Conservation (phyloP, 2,797 vertebrate genomes). For the Pogoniulus pusillus region DNA sequence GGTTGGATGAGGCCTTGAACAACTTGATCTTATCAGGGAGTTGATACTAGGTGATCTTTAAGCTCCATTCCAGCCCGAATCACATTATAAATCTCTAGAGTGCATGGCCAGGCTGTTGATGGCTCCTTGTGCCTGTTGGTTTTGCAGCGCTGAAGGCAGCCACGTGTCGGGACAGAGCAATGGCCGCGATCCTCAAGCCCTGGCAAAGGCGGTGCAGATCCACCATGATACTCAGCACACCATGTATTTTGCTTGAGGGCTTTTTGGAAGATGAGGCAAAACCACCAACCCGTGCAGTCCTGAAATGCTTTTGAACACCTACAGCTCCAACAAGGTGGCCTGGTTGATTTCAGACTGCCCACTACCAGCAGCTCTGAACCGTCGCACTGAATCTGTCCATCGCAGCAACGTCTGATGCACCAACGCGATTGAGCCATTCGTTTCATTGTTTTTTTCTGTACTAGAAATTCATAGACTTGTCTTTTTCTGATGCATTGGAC, state of each 20-base stretch:
- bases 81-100: not conserved
- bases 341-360: conserved; percentile 77
- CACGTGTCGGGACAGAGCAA: conserved; percentile 99
- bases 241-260: conserved; percentile 98
- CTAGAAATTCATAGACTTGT: conserved; percentile 84
- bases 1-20: too few species aligned
- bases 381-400: conserved; percentile 81
- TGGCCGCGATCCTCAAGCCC: conserved; percentile 94
- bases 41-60: too few species aligned
- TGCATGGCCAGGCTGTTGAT: not conserved
- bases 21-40: too few species aligned
- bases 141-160: conserved; percentile 94
- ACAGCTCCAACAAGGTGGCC: conserved; percentile 59
- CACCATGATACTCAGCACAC: conserved; percentile 99
- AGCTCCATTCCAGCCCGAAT: too few species aligned
- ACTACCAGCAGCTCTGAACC: conserved; percentile 88
- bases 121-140: not conserved
- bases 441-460: conserved; percentile 54
- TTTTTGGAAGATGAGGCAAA: conserved; percentile 55
- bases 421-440: conserved; percentile 91
- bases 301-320: conserved; percentile 63
- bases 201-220: conserved; percentile 99
- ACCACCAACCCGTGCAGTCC: conserved; percentile 67
- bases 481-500: conserved; percentile 85
- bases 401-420: conserved; percentile 81